Evolutionary conservation across 2,888 invertebrate genomes (phyloP), one percentile per base, ranked within the genome.

Genomic region (Drosophila putrida): DNA sequence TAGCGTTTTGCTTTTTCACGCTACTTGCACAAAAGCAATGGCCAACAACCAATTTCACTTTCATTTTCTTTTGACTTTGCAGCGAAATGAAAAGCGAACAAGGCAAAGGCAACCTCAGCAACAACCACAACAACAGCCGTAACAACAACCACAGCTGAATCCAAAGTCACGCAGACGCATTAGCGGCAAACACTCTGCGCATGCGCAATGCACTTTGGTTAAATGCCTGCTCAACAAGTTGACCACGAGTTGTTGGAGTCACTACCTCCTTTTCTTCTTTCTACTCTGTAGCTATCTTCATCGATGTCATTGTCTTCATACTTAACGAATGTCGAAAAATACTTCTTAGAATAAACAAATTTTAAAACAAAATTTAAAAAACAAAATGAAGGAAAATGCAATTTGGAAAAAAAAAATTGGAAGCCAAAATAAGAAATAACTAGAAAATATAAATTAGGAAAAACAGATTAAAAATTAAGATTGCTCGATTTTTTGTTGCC

Each of bases 21-120:
- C 86, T 84, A 75, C 61, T 70, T 86, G 88, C 80, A 88, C 86
- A 84, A 83, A 80, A 80, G 75, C 81, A 77, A 79, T 63, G 60
- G 55, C 58, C 72, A 74, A 65, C 65, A 75, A 49, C 66, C 76
- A 87, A 83, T 90, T 90, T 90, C 90, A 90, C 90, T 89, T 89
- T 89, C 89, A 79, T 89, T 90, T 89, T 84, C 85, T 76, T 87
- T 82, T 79, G 81, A 63, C 71, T 85, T 71, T 70, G 71, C 72
- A 70, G 66, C 58, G 47, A 77, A 79, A 70, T 66, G 68, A 75
- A 84, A 82, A 78, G 69, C 75, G 71, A 75, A 80, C 67, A 59
- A 68, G 68, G 57, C 74, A 71, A 65, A 41, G 11, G 51, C 67
- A 60, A 28, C 46, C 36, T 28, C 41, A 36, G 35, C 69, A 53